Evolutionary conservation across 2,797 vertebrate species (phyloP).

Genomic region (Zonotrichia albicollis): DNA sequence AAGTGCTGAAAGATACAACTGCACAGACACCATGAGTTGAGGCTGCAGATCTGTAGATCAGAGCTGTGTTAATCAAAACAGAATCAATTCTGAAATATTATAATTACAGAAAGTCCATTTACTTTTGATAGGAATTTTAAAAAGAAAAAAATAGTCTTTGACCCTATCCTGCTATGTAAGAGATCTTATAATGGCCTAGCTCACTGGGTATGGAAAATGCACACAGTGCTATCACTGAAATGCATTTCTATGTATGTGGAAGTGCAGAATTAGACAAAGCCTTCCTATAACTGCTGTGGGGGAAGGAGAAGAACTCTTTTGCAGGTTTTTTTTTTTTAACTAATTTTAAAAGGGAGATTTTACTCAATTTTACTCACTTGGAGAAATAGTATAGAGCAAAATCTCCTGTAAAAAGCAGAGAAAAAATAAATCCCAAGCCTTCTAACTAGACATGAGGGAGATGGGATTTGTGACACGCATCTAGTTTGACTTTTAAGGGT

Average conservation of each 20-base stretch:
- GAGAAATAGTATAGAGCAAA: neutral
- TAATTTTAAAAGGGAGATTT: neutral
- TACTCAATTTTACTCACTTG: neutral
- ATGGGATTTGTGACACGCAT: neutral
- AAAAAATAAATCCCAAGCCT: neutral
- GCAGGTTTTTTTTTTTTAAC: neutral
- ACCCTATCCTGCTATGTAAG: neutral
- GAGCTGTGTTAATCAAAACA: neutral
- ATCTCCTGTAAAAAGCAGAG: neutral
- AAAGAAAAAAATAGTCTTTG: neutral
- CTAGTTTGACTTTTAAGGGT: neutral
- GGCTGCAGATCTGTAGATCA: neutral
- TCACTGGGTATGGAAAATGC: neutral
- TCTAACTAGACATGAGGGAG: neutral
- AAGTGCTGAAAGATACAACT: neutral
- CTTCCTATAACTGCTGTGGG: constrained; percentile 30
- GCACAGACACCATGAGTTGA: neutral
- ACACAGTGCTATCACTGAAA: constrained; percentile 25
- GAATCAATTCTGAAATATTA: neutral
- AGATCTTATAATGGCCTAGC: neutral
- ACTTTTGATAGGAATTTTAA: neutral
- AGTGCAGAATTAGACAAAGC: constrained; percentile 45
- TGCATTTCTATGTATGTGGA: neutral
- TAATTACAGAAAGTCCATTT: neutral
- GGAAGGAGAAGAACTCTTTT: neutral